These are phyloP conservation scores for Sinocyclocheilus rhinocerous DNA, from an alignment of 2,113 vertebrate species.

Conservation along the genomic window DNA sequence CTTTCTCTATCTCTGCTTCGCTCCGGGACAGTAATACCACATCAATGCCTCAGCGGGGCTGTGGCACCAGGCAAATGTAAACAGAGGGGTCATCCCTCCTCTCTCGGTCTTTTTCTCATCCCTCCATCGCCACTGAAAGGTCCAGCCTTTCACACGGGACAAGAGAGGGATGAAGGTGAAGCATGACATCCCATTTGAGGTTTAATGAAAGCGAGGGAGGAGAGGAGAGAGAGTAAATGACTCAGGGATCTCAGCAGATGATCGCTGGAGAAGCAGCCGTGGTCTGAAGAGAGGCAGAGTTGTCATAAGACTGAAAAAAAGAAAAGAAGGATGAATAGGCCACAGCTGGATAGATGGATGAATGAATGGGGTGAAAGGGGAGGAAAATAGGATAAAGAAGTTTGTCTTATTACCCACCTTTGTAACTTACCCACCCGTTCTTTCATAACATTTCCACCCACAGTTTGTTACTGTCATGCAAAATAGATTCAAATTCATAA, in stretches of 20 bases:
- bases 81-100: constrained; percentile 50
- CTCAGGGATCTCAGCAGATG: constrained; percentile 16
- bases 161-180: constrained; percentile 38
- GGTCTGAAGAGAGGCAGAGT: constrained; percentile 24
- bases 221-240: background rate
- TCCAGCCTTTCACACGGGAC: constrained; percentile 48
- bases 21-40: constrained; percentile 24
- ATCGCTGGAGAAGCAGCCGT: background rate
- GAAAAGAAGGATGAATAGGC: background rate
- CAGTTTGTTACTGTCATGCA: background rate
- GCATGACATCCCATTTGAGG: constrained; percentile 32
- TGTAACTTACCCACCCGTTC: background rate
- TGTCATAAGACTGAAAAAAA: background rate
- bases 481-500: background rate
- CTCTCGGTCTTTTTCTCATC: constrained; percentile 39
- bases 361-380: background rate
- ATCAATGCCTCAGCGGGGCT: constrained; percentile 50
- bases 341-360: background rate
- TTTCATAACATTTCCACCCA: background rate
- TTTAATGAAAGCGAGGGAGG: constrained; percentile 28
- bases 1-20: constrained; percentile 22
- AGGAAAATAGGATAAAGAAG: background rate
- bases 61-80: constrained; percentile 53
- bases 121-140: constrained; percentile 35
- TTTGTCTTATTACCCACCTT: background rate